Base-by-base conservation (phyloP, 37 sponge, comb jelly and placozoan species). In the Agelas oroides region DNA sequence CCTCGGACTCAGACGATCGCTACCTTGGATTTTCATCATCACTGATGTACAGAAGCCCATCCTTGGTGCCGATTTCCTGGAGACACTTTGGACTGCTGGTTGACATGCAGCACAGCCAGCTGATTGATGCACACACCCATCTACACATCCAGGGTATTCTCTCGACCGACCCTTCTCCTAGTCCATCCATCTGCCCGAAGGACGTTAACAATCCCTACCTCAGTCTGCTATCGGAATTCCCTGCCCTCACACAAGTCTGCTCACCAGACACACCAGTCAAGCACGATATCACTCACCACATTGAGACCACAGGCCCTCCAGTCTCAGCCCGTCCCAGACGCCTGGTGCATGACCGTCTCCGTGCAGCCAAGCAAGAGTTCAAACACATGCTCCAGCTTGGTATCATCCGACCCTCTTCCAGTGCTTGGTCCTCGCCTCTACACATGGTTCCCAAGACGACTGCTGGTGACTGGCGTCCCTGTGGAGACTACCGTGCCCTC, bases 31-130 rank as follows among this genome's bases (percentile, higher is more conserved):
- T 76, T 93, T 88, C 66, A n/a, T n/a, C n/a, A n/a, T n/a, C 28
- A 89, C 93, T 68, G 93, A 92, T 69, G 82, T 88, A 19, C 65
- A 69, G 69, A 79, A 70, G 19, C 84, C 93, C 30, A 92, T 92
- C 55, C 59, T 92, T 1, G 89, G 93, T 77, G 89, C 86, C 25
- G 87, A 89, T 70, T 92, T 82, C 65, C 80, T 90, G n/a, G 20
- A 33, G 35, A 21, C 80, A 90, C 52, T 84, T 58, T 74, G 87
- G 84, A n/a, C n/a, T n/a, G n/a, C n/a, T n/a, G n/a, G n/a, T n/a
- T n/a, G n/a, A n/a, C n/a, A n/a, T n/a, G n/a, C n/a, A n/a, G n/a
- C n/a, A n/a, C n/a, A n/a, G n/a, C n/a, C n/a, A n/a, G n/a, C n/a
- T n/a, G n/a, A n/a, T n/a, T 19, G 59, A 57, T 57, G 17, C 59